phyloP scores from a whole-genome alignment of 2,797 vertebrate species.

The Phoxinus dragarum region DNA sequence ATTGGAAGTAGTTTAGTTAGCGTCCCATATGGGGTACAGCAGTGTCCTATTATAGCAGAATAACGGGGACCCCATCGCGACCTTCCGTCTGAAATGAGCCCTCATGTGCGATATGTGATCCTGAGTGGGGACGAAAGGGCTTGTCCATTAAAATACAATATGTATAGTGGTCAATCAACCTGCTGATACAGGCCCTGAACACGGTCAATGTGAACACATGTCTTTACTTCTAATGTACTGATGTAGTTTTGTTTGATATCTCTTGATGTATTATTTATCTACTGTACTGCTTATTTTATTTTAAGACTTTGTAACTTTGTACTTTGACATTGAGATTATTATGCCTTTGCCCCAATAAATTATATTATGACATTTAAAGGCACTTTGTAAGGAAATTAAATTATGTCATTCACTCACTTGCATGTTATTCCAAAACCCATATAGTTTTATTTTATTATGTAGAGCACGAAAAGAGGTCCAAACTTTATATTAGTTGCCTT shows the following conservation, averaged over 20 bases:
- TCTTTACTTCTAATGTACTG: not conserved
- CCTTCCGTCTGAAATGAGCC: not conserved
- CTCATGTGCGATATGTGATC: not conserved
- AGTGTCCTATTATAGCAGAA: not conserved
- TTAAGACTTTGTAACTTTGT: slow-evolving; percentile 9
- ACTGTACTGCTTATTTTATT: not conserved
- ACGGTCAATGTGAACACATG: slow-evolving; percentile 22
- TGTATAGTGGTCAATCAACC: not conserved
- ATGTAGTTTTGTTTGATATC: not conserved
- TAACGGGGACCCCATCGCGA: slow-evolving; percentile 18
- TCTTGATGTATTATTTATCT: not conserved
- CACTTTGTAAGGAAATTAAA: not conserved
- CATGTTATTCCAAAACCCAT: not conserved
- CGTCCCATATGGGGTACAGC: slow-evolving; percentile 52
- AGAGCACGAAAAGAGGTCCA: not conserved
- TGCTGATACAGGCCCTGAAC: slow-evolving; percentile 44
- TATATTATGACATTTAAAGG: not conserved
- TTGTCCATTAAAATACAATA: not conserved
- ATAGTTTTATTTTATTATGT: not conserved
- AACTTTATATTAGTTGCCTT: not conserved
- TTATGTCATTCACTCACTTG: not conserved
- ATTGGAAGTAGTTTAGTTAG: slow-evolving; percentile 35
- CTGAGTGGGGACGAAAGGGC: not conserved
- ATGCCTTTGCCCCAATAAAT: not conserved
- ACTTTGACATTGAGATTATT: not conserved